A percentile compares a stretch with the other conserved stretches of the same genome.
Conservation (phyloP, 2,113 vertebrate species). For the Cephalopholis sonnerati region DNA sequence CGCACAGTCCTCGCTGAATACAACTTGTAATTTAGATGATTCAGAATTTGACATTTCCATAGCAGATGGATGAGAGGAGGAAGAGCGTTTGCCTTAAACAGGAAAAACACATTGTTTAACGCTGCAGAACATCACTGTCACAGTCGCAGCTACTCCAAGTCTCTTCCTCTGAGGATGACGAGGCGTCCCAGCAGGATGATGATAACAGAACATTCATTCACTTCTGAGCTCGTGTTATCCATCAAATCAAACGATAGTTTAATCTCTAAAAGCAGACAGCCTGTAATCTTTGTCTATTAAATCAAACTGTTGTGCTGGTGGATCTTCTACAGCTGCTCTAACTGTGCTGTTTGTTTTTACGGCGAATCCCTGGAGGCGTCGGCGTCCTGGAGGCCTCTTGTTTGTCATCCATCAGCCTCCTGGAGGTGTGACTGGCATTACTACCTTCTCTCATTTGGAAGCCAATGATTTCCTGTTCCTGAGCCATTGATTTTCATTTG, state of each 20-base stretch:
- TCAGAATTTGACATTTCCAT: slow-evolving; percentile 3
- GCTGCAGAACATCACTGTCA: background rate
- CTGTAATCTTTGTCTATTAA: background rate
- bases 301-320: background rate
- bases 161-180: slow-evolving; percentile 15
- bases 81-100: background rate
- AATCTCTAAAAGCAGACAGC: background rate
- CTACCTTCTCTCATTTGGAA: slow-evolving; percentile 61
- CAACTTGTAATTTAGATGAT: background rate
- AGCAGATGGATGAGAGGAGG: no score
- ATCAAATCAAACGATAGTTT: background rate
- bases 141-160: background rate
- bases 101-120: background rate
- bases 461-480: slow-evolving; percentile 72
- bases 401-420: slow-evolving; percentile 64
- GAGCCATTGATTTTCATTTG: slow-evolving; percentile 75
- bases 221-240: background rate
- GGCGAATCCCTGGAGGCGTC: background rate
- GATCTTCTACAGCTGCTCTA: background rate
- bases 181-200: background rate
- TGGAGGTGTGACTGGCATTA: slow-evolving; percentile 54
- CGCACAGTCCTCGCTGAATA: accelerated
- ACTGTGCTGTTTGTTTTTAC: background rate
- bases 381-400: background rate
- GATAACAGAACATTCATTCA: background rate